Evolutionary conservation across 2,888 invertebrate species (phyloP), one percentile per base, ranked within the genome.

Genomic region (Eugnorisma glareosa): DNA sequence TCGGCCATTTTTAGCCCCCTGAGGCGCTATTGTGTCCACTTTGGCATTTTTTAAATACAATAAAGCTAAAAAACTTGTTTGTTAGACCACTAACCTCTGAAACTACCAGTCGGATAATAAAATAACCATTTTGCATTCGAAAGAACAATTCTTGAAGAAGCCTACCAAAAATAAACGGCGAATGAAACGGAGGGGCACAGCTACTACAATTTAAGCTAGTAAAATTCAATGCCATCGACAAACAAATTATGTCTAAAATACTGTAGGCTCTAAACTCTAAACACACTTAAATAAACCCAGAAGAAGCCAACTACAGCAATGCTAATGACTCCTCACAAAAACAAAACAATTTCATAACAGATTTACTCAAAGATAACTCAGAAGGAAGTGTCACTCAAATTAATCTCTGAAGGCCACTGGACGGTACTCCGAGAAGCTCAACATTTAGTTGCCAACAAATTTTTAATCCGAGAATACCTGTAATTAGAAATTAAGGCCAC

Each of bases 381-480:
- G 48, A 66, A 75, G 84, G 80, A 82, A 83, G 75, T 83, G 84
- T 72, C 80, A 80, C 64, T 83, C 84, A 80, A 82, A 82, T 48
- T 54, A 74, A 82, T 79, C 31, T 83, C 57, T 68, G 75, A 82
- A 82, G 82, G 83, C 24, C 21, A 71, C 67, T 51, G 48, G 64
- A 64, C 70, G 57, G 48, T 57, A 66, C 59, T 79, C 74, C 61
- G 61, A 48, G 59, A 75, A 59, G 37, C 68, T 69, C n/a, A 73
- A 21, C 18, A 78, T 67, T 78, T 54, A 66, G 66, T 37, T 77
- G 81, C 81, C 79, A 79, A 80, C 67, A 48, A 28, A 79, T 81
- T 24, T 68, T 75, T 48, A 64, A 68, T 81, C 61, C 54, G 35
- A 63, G 48, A 75, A 77, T 71, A 51, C 35, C 21, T 48, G 54